phyloP scores from a whole-genome alignment of 2,113 vertebrate genomes.

The Leptobrachium leishanense region DNA sequence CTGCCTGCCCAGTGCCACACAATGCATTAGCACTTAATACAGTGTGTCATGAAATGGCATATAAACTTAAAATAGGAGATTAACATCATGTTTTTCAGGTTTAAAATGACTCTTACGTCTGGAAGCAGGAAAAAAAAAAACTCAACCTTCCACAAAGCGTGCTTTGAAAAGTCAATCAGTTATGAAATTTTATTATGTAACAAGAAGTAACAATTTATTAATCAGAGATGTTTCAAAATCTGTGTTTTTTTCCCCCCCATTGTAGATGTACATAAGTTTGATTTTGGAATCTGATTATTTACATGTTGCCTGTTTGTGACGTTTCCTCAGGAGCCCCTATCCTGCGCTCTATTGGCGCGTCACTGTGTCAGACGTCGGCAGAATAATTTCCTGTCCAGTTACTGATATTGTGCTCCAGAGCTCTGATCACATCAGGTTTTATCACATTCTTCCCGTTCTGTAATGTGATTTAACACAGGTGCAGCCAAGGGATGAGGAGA shows the following conservation, averaged over 20 bases:
- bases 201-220: conserved; percentile 24
- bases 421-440: not conserved
- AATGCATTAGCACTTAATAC: no score
- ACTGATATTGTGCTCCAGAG: not conserved
- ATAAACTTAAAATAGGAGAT: no score
- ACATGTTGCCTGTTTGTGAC: not conserved
- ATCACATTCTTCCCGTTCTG: not conserved
- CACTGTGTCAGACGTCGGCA: not conserved
- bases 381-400: not conserved
- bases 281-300: not conserved
- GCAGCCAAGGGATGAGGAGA: no score
- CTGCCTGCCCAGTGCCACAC: no score
- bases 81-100: no score
- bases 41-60: no score
- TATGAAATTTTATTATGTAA: conserved; percentile 44
- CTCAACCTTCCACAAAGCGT: no score
- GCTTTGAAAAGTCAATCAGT: conserved; percentile 15
- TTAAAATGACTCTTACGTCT: no score
- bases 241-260: not conserved
- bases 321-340: not conserved
- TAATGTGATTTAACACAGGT: no score
- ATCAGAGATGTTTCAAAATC: not conserved
- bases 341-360: not conserved
- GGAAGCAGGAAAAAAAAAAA: no score
- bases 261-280: not conserved